Evolutionary conservation across 2,113 vertebrate species (phyloP), one percentile per base, ranked within the genome.

Genomic region (Tinamus guttatus): DNA sequence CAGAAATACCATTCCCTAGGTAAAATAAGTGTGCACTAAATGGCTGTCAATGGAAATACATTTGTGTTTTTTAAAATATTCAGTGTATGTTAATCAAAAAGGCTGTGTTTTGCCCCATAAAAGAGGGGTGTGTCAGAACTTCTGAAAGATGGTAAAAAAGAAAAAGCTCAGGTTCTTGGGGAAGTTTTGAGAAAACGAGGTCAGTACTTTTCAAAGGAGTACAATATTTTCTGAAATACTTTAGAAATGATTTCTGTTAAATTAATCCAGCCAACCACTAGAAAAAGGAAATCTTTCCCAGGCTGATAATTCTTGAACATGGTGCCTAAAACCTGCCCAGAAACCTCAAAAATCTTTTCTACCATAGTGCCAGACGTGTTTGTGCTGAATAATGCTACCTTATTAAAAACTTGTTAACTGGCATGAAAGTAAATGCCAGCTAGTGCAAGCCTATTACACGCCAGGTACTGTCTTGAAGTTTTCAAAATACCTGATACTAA

Each of bases 121-220:
- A 49, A 9, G 54, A 91, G 25, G 41, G 13, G 9, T 67, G 52
- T 77, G 56, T 94, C 62, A 90, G 71, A 91, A 59, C 51, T 81
- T 78, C 27, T 62, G 84, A 79, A 32, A 71, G 83, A 63, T 40
- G 47, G 74, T n/a, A 30, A 30, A 27, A 83, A 70, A 88, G 32
- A 93, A 56, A 69, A 84, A 89, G 59, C 63, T 85, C 0, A 0
- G 34, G 8, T 81, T 90, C 43, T 64, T 28, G 45, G 47, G 30
- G 6, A 85, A 45, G 7, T 58, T 83, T 92, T 78, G 17, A 65
- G 56, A 85, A 95, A 96, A 87, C 34, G 83, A 88, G 76, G 93
- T 78, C 85, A 80, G 56, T 84, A 15, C 68, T 91, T 91, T 68
- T 63, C 71, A 89, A 67, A 94, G 21, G 60, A 77, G 76, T 32